Evolutionary conservation across 2,888 invertebrate species (phyloP).

Genomic region (Tortricodes alternella): DNA sequence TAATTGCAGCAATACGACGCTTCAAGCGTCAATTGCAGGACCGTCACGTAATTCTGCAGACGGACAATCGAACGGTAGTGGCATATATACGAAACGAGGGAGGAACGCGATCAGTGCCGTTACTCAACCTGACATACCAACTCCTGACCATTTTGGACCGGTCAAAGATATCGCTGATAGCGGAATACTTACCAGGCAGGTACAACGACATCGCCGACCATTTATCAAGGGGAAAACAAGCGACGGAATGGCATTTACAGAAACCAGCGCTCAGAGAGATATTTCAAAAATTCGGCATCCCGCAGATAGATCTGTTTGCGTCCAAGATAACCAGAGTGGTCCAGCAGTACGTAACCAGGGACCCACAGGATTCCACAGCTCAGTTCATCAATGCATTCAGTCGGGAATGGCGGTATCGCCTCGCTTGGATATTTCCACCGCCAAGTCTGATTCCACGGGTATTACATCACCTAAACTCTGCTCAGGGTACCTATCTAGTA

Average conservation of each 20-base stretch:
- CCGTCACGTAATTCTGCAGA: neutral
- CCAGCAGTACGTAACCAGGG: neutral
- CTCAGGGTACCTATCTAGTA: constrained; percentile 28
- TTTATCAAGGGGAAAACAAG: no score
- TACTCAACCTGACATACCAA: constrained; percentile 16
- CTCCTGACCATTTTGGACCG: neutral
- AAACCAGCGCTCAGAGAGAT: no score
- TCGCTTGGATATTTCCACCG: constrained; percentile 41
- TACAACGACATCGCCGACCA: no score
- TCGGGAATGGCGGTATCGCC: constrained; percentile 30
- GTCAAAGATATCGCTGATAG: neutral
- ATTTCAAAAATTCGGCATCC: no score
- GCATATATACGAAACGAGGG: constrained; percentile 34
- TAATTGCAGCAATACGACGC: constrained; percentile 9
- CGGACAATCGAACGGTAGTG: constrained; percentile 31
- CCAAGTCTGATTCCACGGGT: constrained; percentile 28
- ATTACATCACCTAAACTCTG: constrained; percentile 36
- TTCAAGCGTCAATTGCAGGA: neutral
- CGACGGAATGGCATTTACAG: no score
- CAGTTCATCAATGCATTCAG: constrained; percentile 35
- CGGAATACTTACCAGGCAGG: no score
- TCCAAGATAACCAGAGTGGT: neutral
- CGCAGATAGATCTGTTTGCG: no score
- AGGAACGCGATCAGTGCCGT: constrained; percentile 33
- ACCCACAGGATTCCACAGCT: constrained; percentile 3